phyloP scores from a whole-genome alignment of 2,113 vertebrate genomes.

The Brienomyrus brachyistius region DNA sequence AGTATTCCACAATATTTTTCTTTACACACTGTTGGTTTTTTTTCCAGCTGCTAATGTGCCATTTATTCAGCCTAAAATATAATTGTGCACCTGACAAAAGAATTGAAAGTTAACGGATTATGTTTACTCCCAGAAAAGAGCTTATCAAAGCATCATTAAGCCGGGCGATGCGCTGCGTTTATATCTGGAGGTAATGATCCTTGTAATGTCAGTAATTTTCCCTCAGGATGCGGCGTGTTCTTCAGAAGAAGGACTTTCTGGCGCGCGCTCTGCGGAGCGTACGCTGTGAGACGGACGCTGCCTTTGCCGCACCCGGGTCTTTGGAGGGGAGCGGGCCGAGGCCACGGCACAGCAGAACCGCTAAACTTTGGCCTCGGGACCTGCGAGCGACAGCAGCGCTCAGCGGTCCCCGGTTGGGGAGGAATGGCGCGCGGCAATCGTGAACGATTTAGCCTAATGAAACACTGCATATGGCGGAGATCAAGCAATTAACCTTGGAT shows the following conservation, averaged over 20 bases:
- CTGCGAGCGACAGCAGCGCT: slow-evolving; percentile 46
- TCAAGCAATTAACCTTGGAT: slow-evolving; percentile 39
- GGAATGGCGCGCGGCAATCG: neutral
- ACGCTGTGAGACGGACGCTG: slow-evolving; percentile 57
- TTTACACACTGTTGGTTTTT: neutral
- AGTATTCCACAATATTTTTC: neutral
- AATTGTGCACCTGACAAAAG: slow-evolving; percentile 54
- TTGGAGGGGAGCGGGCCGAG: slow-evolving; percentile 34
- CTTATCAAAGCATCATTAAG: slow-evolving; percentile 67
- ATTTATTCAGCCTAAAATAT: slow-evolving; percentile 50
- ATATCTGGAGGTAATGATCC: slow-evolving; percentile 76
- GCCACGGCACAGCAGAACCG: neutral
- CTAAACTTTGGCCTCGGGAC: slow-evolving; percentile 43
- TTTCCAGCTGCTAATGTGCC: neutral
- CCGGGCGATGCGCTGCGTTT: slow-evolving; percentile 63
- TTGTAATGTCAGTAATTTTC: slow-evolving; percentile 68
- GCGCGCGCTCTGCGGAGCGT: slow-evolving; percentile 56
- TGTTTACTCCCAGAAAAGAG: slow-evolving; percentile 69
- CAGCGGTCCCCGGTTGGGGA: neutral
- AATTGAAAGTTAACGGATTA: slow-evolving; percentile 68
- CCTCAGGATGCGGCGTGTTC: slow-evolving; percentile 52
- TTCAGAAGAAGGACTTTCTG: slow-evolving; percentile 51
- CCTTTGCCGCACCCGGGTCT: slow-evolving; percentile 36
- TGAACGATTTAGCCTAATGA: slow-evolving; percentile 19
- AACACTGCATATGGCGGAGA: slow-evolving; percentile 35